These are phyloP conservation scores for Apoda limacodes DNA, from an alignment of 2,888 invertebrate genomes.

Conservation along the genomic window DNA sequence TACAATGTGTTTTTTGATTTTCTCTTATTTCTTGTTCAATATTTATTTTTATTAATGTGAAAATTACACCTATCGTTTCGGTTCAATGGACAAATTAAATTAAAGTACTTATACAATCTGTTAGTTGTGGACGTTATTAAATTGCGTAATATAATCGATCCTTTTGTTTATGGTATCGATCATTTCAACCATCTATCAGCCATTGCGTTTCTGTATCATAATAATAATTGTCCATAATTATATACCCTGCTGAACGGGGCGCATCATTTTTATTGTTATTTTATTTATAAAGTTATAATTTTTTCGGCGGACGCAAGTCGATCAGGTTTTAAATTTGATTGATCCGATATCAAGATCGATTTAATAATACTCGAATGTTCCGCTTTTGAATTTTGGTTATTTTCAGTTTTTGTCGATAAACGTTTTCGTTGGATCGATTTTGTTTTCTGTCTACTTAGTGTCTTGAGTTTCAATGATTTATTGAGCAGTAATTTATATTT, in stretches of 20 bases:
- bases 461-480: constrained; percentile 41
- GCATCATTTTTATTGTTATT: constrained; percentile 70
- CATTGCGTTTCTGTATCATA: constrained; percentile 66
- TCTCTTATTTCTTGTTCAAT: too few species aligned
- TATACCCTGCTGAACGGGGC: constrained; percentile 62
- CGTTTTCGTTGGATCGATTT: constrained; percentile 46
- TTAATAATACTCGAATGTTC: constrained; percentile 60
- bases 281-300: constrained; percentile 70
- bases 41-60: too few species aligned
- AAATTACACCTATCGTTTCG: too few species aligned
- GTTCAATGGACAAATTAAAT: too few species aligned
- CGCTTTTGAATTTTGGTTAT: constrained; percentile 46
- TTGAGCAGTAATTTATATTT: constrained; percentile 35
- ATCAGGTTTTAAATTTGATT: constrained; percentile 69
- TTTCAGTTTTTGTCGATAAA: constrained; percentile 53
- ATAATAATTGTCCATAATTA: constrained; percentile 71
- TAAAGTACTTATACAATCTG: too few species aligned
- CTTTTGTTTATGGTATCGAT: constrained; percentile 67
- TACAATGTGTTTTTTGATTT: too few species aligned
- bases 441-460: constrained; percentile 38
- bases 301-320: constrained; percentile 58
- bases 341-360: constrained; percentile 68
- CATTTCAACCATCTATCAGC: constrained; percentile 69
- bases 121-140: too few species aligned
- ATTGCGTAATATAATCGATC: constrained; percentile 63